Percentiles rank a stretch among this genome's conserved stretches.
These are phyloP conservation scores for Tapirus indicus DNA, from an alignment of 2,797 vertebrate species.

Conservation along the genomic window DNA sequence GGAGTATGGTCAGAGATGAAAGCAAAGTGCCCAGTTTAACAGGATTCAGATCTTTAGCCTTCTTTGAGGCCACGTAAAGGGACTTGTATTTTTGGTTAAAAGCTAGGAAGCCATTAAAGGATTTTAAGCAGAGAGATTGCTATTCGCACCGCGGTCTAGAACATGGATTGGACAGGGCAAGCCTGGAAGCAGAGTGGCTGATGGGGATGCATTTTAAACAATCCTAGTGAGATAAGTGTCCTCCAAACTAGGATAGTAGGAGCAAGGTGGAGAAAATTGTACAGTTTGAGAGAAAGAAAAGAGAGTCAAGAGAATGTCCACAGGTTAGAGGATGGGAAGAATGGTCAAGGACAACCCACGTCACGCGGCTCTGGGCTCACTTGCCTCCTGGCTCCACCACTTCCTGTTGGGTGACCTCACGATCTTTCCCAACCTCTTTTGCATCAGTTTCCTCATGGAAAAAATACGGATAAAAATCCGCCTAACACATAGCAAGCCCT, in stretches of 20 bases:
- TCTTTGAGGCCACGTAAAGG: background rate
- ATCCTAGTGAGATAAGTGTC: background rate
- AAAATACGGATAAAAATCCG: background rate
- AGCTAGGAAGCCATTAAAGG: background rate
- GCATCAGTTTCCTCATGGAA: background rate
- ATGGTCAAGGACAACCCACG: background rate
- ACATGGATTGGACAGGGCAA: background rate
- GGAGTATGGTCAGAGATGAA: background rate
- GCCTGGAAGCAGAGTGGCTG: conserved; percentile 37
- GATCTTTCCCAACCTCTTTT: background rate
- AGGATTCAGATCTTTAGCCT: background rate
- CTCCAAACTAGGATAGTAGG: background rate
- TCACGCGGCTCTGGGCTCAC: too few relatives aligned
- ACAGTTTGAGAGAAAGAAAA: background rate
- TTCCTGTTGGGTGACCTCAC: background rate
- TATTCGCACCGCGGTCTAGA: background rate
- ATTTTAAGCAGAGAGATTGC: background rate
- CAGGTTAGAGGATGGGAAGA: background rate
- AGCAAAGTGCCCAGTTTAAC: background rate
- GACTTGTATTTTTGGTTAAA: background rate
- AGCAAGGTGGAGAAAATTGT: background rate
- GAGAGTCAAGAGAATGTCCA: background rate
- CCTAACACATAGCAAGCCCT: background rate
- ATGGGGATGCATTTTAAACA: background rate
- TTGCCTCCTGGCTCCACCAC: background rate